These are phyloP conservation scores for Drosophila lacertosa DNA, from an alignment of 1,140 invertebrate species.

Conservation along the genomic window DNA sequence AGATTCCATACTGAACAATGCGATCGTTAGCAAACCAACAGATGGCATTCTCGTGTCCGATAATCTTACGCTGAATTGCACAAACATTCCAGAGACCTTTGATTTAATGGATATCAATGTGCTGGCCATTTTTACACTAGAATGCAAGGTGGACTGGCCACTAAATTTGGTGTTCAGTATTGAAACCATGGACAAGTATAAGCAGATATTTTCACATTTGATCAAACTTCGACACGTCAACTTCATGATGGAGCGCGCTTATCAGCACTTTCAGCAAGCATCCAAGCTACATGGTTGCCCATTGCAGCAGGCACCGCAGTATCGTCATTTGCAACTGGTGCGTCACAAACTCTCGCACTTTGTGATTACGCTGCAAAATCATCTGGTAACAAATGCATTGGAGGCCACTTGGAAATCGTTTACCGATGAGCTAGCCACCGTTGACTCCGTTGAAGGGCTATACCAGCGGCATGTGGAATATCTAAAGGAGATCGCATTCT, in stretches of 20 bases:
- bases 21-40: conserved; percentile 82
- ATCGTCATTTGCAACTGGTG: conserved; percentile 87
- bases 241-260: conserved; percentile 89
- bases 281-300: conserved; percentile 84
- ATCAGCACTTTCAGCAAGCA: conserved; percentile 86
- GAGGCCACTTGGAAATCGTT: conserved; percentile 89
- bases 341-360: conserved; percentile 90
- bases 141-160: conserved; percentile 90
- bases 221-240: conserved; percentile 90
- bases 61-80: conserved; percentile 86
- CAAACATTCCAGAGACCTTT: conserved; percentile 86
- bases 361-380: conserved; percentile 89
- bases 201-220: conserved; percentile 90
- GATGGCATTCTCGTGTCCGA: conserved; percentile 67
- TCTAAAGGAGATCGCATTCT: conserved; percentile 89
- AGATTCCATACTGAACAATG: conserved; percentile 88
- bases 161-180: conserved; percentile 90
- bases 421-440: conserved; percentile 87
- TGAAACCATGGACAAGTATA: conserved; percentile 88
- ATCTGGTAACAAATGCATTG: conserved; percentile 89
- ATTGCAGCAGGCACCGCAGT: conserved; percentile 86
- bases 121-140: conserved; percentile 87
- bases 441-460: conserved; percentile 88
- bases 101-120: conserved; percentile 87
- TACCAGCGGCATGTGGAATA: conserved; percentile 89